phyloP scores from a whole-genome alignment of 2,113 vertebrate species.

The Sebastes schlegelii region DNA sequence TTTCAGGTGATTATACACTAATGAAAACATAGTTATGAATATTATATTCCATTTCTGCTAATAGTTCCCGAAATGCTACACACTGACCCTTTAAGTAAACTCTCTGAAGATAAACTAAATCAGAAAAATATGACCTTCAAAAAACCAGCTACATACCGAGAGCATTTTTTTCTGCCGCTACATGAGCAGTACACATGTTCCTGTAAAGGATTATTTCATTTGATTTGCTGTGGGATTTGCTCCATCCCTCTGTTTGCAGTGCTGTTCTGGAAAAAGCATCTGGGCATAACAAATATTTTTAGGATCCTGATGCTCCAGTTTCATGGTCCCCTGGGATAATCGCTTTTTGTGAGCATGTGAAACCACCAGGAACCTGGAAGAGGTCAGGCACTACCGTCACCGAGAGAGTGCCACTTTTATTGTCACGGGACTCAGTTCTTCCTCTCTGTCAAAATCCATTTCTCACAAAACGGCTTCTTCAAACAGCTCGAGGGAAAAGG shows the following conservation, averaged over 20 bases:
- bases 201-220: conserved; percentile 18
- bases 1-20: too few species aligned
- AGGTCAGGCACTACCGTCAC: conserved; percentile 54
- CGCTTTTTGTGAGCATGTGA: conserved; percentile 50
- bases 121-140: not conserved
- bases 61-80: too few species aligned
- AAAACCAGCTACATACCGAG: not conserved
- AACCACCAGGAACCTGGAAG: conserved; percentile 45
- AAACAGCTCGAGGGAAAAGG: conserved; percentile 16
- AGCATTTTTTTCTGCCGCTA: not conserved
- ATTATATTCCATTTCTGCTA: too few species aligned
- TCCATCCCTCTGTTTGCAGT: conserved; percentile 14
- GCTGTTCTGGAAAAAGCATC: conserved; percentile 43
- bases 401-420: conserved; percentile 24
- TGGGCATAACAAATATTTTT: conserved; percentile 76
- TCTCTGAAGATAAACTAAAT: not conserved
- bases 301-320: conserved; percentile 74
- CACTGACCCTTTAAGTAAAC: not conserved
- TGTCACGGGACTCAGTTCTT: conserved; percentile 29
- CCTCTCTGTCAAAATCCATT: conserved; percentile 45
- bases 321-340: conserved; percentile 55
- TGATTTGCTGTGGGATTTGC: conserved; percentile 19
- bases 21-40: too few species aligned
- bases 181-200: conserved; percentile 7
- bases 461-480: conserved; percentile 31